Evolutionary conservation across 2,113 vertebrate species (phyloP).

Genomic region (Lophotis ruficrista): DNA sequence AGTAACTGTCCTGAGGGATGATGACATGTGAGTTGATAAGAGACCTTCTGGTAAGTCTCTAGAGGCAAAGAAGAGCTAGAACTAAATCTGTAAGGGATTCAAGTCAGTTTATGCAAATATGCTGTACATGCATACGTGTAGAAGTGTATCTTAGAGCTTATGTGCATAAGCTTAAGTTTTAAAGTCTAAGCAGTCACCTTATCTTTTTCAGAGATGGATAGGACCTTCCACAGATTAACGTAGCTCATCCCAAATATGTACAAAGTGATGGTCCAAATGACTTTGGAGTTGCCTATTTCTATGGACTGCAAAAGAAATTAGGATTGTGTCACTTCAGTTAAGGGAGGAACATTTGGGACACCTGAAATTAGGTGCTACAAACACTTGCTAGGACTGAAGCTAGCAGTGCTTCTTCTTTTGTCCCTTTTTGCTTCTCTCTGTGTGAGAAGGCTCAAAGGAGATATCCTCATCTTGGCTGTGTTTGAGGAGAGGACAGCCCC

Average conservation of each 20-base stretch:
- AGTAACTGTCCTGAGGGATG: neutral
- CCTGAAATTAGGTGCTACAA: neutral
- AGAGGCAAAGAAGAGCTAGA: neutral
- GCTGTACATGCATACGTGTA: no score
- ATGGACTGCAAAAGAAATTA: neutral
- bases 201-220: neutral
- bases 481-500: neutral
- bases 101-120: neutral
- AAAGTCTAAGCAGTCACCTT: neutral
- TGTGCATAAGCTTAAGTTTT: neutral
- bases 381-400: neutral
- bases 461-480: fast-evolving
- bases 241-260: neutral
- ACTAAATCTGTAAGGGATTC: neutral
- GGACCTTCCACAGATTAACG: neutral
- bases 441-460: neutral
- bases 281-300: neutral
- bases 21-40: neutral
- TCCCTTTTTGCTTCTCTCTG: neutral
- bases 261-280: neutral
- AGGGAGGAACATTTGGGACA: neutral
- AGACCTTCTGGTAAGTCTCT: neutral
- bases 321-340: neutral
- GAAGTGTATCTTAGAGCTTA: neutral
- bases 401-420: neutral